Evolutionary conservation across 1,140 invertebrate genomes (phyloP).

Genomic region (Drosophila pandora): DNA sequence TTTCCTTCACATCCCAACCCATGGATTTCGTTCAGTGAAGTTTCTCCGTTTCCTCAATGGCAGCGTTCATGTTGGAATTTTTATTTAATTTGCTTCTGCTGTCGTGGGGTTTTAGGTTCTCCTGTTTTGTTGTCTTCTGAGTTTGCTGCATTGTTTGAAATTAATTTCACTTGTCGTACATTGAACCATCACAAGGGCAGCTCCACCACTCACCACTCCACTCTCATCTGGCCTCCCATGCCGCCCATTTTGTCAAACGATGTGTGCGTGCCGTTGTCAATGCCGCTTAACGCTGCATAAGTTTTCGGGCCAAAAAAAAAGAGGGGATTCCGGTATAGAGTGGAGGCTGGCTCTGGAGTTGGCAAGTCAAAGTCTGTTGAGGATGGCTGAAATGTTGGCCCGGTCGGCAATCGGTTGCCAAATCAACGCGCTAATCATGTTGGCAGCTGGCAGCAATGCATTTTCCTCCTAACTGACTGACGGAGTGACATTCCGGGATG

Average conservation of each 20-base stretch:
- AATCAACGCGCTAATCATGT: slow-evolving; percentile 78
- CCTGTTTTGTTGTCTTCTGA: slow-evolving; percentile 56
- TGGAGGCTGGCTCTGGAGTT: slow-evolving; percentile 15
- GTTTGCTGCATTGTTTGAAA: slow-evolving; percentile 79
- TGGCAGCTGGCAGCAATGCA: slow-evolving; percentile 51
- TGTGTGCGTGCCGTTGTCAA: slow-evolving; percentile 71
- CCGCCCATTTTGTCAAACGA: slow-evolving; percentile 7
- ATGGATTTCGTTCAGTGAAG: slow-evolving; percentile 8
- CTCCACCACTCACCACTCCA: not conserved
- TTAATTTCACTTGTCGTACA: slow-evolving; percentile 78
- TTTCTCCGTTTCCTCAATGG: slow-evolving; percentile 6
- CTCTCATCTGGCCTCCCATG: not conserved
- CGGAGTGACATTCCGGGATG: slow-evolving; percentile 54
- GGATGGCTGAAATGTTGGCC: slow-evolving; percentile 5
- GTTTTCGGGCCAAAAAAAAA: slow-evolving; percentile 18
- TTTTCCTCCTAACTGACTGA: slow-evolving; percentile 55
- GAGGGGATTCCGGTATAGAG: slow-evolving; percentile 4
- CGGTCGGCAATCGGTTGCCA: slow-evolving; percentile 59
- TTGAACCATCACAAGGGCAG: slow-evolving; percentile 42
- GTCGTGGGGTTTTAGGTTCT: slow-evolving; percentile 49
- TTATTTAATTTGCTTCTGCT: slow-evolving; percentile 77
- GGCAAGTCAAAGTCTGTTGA: slow-evolving; percentile 38
- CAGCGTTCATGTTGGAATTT: slow-evolving; percentile 70
- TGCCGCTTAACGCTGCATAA: slow-evolving; percentile 64
- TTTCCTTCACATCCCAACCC: not conserved